Conservation (phyloP, 2,797 vertebrate genomes). For the Bradypodion pumilum region DNA sequence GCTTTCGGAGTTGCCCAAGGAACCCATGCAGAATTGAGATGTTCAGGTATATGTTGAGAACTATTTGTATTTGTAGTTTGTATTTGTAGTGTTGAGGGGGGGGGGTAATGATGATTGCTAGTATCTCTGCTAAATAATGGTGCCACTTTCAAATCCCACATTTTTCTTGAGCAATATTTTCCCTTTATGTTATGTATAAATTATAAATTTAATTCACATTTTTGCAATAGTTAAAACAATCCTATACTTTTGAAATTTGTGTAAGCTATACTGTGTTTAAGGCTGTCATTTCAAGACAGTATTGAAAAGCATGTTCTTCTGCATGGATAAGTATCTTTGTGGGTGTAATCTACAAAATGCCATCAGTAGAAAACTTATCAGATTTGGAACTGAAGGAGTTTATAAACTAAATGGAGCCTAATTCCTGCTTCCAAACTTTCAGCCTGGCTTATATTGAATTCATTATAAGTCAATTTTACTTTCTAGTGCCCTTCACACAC, state of each 20-base stretch:
- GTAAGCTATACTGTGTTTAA: slow-evolving; percentile 11
- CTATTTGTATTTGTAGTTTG: too few species aligned
- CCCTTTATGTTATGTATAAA: not conserved
- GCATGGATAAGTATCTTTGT: not conserved
- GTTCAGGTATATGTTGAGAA: slow-evolving; percentile 35
- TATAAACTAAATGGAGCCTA: not conserved
- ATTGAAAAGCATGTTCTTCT: not conserved
- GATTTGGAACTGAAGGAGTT: slow-evolving; percentile 2
- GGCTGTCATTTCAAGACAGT: slow-evolving; percentile 27
- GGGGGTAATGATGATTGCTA: slow-evolving; percentile 8
- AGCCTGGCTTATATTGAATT: not conserved
- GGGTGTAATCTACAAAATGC: slow-evolving; percentile 4
- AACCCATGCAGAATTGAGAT: slow-evolving; percentile 44
- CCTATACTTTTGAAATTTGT: slow-evolving; percentile 17
- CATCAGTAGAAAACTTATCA: not conserved
- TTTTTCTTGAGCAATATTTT: slow-evolving; percentile 34
- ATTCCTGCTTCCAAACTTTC: not conserved
- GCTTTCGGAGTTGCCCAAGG: slow-evolving; percentile 9
- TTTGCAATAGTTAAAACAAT: slow-evolving; percentile 47
- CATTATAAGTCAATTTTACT: not conserved
- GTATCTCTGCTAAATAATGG: slow-evolving; percentile 29
- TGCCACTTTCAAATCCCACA: slow-evolving; percentile 36
- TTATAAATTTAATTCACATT: slow-evolving; percentile 12
- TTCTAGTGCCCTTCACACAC: not conserved
- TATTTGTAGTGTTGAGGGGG: not conserved